Evolutionary conservation across 2,113 vertebrate species (phyloP).

Genomic region (Oreochromis spilurus): DNA sequence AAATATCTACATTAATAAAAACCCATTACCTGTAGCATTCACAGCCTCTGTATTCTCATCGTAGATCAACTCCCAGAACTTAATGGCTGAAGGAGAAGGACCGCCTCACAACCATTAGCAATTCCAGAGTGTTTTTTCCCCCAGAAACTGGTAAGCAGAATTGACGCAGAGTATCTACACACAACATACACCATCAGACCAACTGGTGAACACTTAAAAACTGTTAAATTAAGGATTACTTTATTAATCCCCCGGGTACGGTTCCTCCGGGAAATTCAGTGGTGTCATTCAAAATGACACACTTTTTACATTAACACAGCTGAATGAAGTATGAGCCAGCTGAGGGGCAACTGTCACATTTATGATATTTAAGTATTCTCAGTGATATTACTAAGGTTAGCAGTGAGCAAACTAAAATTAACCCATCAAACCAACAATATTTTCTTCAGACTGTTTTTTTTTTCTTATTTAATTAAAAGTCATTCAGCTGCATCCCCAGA

Average conservation of each 20-base stretch:
- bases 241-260: background rate
- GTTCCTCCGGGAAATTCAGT: accelerated
- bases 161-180: background rate
- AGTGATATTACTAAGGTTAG: accelerated
- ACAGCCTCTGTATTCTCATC: background rate
- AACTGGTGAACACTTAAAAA: background rate
- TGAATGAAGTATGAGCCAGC: background rate
- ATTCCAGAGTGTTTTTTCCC: background rate
- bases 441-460: background rate
- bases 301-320: background rate
- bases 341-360: background rate
- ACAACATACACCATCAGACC: background rate
- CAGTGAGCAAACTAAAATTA: background rate
- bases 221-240: accelerated
- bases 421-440: background rate
- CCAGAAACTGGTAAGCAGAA: background rate
- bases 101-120: background rate
- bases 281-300: background rate
- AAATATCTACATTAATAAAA: background rate
- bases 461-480: background rate
- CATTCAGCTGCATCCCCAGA: background rate
- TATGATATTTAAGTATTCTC: background rate
- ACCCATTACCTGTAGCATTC: background rate
- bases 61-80: background rate
- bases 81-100: background rate